Evolutionary conservation across 23 tunicate species (phyloP).

Genomic region (Ascidia mentula): DNA sequence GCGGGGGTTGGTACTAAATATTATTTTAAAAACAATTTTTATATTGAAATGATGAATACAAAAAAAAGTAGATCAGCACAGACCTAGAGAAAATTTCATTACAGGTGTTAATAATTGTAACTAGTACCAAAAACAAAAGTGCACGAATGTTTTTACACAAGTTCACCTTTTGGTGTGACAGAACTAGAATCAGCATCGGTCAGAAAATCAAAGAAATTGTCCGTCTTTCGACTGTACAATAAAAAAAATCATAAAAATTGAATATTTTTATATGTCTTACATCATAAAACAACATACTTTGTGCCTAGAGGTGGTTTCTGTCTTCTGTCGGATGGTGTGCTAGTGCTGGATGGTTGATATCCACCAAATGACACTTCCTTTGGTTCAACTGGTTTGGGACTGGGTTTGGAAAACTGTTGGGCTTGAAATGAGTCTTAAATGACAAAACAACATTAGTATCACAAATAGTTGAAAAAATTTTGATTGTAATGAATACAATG

Average conservation of each 20-base stretch:
- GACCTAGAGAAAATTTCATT: too few relatives aligned
- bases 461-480: background rate
- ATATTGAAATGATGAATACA: too few relatives aligned
- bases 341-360: conserved; percentile 43
- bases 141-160: background rate
- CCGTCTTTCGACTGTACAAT: background rate
- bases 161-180: background rate
- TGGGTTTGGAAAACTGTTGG: background rate
- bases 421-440: conserved; percentile 6
- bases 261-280: background rate
- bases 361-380: conserved; percentile 56
- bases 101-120: too few relatives aligned
- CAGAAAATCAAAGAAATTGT: conserved; percentile 2
- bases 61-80: too few relatives aligned
- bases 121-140: too few relatives aligned
- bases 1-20: too few relatives aligned
- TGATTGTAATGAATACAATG: background rate
- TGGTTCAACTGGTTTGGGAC: conserved; percentile 1
- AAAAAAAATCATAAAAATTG: background rate
- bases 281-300: background rate
- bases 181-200: background rate
- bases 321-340: background rate
- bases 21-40: too few relatives aligned
- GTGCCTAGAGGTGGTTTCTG: background rate
- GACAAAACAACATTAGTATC: background rate